A percentile compares a stretch with the other conserved stretches of the same genome.
Conservation (phyloP, 2,888 invertebrate species). For the Amblyteles armatorius region DNA sequence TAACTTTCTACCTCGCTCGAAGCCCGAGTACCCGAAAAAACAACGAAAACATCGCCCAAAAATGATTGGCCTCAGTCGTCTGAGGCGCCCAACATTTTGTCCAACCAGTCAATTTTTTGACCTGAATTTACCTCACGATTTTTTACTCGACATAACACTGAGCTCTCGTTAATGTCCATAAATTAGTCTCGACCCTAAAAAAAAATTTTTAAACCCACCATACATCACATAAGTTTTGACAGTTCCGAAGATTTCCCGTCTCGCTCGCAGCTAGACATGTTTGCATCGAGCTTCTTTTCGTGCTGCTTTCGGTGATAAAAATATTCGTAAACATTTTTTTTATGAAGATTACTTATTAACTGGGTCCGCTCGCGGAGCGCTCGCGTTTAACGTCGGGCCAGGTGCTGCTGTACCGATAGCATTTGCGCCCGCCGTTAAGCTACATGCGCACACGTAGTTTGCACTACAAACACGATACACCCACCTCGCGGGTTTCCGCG, state of each 20-base stretch:
- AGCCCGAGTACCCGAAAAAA: background rate
- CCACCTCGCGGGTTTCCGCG: too few species aligned
- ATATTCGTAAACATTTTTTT: conserved; percentile 15
- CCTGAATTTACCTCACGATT: background rate
- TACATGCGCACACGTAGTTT: background rate
- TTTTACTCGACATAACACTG: background rate
- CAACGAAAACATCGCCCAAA: too few species aligned
- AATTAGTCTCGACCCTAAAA: background rate
- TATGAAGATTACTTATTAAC: conserved; percentile 24
- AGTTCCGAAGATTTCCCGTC: background rate
- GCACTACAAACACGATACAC: background rate
- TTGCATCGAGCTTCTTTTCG: background rate
- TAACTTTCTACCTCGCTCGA: background rate
- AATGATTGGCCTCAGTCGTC: too few species aligned
- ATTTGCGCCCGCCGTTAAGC: background rate
- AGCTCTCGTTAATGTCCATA: background rate
- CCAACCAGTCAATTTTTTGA: background rate
- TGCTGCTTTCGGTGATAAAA: background rate
- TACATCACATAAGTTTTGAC: background rate
- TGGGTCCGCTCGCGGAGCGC: background rate
- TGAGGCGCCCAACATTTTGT: background rate
- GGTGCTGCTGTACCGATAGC: conserved; percentile 10
- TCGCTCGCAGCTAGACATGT: background rate
- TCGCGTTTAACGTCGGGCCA: background rate
- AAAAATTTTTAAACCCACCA: background rate